phyloP scores from a whole-genome alignment of 2,797 vertebrate genomes.

The Gobionotothen gibberifrons region DNA sequence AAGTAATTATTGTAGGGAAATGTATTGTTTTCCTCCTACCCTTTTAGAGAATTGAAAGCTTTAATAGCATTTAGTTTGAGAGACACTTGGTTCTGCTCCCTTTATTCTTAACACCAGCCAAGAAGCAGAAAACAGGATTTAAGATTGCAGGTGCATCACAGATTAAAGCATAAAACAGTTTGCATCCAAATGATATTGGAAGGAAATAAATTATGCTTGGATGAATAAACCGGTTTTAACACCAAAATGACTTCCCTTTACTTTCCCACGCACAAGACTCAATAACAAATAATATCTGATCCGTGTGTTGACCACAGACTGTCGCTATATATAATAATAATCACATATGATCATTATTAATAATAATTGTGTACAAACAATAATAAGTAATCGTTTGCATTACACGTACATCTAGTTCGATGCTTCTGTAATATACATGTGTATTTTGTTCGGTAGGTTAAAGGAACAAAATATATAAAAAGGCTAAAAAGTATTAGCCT shows the following conservation, averaged over 20 bases:
- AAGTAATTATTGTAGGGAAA: background rate
- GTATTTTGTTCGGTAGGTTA: too few species aligned
- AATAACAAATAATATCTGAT: conserved; percentile 24
- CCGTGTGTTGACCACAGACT: too few species aligned
- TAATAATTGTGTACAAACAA: too few species aligned
- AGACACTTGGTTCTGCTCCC: background rate
- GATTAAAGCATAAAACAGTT: conserved; percentile 43
- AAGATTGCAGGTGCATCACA: conserved; percentile 34
- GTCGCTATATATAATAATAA: too few species aligned
- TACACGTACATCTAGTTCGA: too few species aligned
- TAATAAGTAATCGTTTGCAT: too few species aligned
- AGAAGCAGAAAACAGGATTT: conserved; percentile 20
- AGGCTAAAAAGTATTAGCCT: too few species aligned
- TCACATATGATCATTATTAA: too few species aligned
- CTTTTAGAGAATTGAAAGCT: conserved; percentile 7
- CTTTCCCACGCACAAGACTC: background rate
- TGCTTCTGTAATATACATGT: too few species aligned
- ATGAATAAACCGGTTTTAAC: conserved; percentile 34
- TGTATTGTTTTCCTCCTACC: background rate
- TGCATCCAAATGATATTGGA: conserved; percentile 44
- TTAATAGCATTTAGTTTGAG: conserved; percentile 22
- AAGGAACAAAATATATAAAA: too few species aligned
- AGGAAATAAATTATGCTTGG: conserved; percentile 36
- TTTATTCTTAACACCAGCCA: conserved; percentile 35
- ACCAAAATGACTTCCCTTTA: background rate